Base-by-base conservation (phyloP, 2,888 invertebrate genomes). In the Endotricha flammealis region DNA sequence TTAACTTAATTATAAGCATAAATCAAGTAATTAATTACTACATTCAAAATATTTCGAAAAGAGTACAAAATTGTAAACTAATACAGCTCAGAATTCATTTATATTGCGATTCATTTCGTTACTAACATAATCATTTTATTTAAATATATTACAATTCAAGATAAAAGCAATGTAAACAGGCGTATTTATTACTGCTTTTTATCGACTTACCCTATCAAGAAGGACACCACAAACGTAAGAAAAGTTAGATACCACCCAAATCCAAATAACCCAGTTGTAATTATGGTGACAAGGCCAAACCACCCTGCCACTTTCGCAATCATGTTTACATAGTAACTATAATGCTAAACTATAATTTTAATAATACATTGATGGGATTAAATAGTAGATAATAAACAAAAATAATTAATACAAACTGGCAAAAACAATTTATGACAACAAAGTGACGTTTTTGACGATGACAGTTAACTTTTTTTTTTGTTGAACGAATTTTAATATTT, bases 271-370 rank as follows among this genome's bases (percentile, higher is more conserved):
- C 83, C 78, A 44, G 77, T 76, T 23, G 71, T 48, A 41, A 81
- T 74, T 32, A 85, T 62, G 13, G 85, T 79, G 44, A 82, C 62
- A 32, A 86, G 65, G 42, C 75, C 69, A 52, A 78, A 77, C 86
- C 86, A 86, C 36, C 74, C 62, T 1, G 65, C 46, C 37, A 82
- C 54, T 57, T 62, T 73, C 34, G 63, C 53, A 38, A 53, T 54
- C 80, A 83, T 82, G 31, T 34, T 57, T 53, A 27, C 24, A 42
- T 41, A 23, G 20, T 41, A 46, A 32, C 56, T 38, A 48, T 38
- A 50, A 44, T 44, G 37, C 46, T 49, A 53, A 60, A 56, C 48
- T 53, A 46, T 41, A 54, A 17, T 6, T n/a, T 27, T 27, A n/a
- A 17, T 25, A 3, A 16, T 10, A 11, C 12, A 14, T 29, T 3